Evolutionary conservation across 2,113 vertebrate genomes (phyloP).

Genomic region (Herpetotheres cachinnans): DNA sequence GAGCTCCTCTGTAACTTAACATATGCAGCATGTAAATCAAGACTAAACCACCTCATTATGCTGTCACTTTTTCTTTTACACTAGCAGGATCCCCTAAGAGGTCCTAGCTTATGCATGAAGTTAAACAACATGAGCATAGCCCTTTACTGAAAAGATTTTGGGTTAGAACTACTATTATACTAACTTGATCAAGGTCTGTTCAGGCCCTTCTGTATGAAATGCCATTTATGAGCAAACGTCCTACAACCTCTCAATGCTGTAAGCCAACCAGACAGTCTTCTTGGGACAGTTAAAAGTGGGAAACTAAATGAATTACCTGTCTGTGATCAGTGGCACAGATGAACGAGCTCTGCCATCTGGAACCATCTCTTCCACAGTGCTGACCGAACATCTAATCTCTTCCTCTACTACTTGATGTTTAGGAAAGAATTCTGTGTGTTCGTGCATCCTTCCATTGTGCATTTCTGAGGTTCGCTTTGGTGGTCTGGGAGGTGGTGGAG

Average conservation of each 20-base stretch:
- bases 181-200: neutral
- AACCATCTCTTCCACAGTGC: constrained; percentile 1
- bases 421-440: constrained; percentile 62
- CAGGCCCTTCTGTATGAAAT: neutral
- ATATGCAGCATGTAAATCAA: too few species aligned
- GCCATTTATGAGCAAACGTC: neutral
- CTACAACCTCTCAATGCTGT: neutral
- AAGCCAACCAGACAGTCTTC: neutral
- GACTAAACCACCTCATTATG: neutral
- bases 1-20: neutral
- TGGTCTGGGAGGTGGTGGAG: constrained; percentile 85
- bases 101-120: neutral
- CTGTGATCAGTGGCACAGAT: neutral
- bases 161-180: neutral
- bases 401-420: constrained; percentile 50
- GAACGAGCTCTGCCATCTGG: constrained; percentile 34
- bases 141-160: neutral
- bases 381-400: neutral
- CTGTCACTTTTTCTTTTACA: neutral
- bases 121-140: neutral
- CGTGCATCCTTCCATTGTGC: constrained; percentile 78
- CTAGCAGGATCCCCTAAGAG: neutral
- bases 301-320: constrained; percentile 58
- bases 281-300: neutral
- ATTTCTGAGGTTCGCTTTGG: constrained; percentile 78